phyloP scores from a whole-genome alignment of 2,113 vertebrate genomes.

The Motacilla tschutschensis region DNA sequence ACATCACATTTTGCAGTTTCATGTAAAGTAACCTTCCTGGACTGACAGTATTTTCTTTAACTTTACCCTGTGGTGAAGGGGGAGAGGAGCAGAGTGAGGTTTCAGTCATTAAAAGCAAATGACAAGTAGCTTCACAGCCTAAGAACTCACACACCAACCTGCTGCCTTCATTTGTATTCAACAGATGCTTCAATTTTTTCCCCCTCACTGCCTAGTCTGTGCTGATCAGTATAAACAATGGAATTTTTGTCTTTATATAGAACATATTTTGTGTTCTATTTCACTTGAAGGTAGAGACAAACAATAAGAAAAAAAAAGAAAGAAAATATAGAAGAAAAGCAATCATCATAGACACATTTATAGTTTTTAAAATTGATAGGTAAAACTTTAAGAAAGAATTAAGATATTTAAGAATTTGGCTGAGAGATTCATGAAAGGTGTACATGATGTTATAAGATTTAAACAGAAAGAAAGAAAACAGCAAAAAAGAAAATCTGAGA shows the following conservation, averaged over 20 bases:
- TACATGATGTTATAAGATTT: background rate
- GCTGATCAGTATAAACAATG: constrained; percentile 67
- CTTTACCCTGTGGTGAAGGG: background rate
- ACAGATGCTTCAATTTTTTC: constrained; percentile 34
- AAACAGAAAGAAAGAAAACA: background rate
- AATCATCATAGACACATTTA: background rate
- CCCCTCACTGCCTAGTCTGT: constrained; percentile 57
- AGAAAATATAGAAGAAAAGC: background rate
- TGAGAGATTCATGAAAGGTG: background rate
- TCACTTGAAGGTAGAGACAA: constrained; percentile 39
- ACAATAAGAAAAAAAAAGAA: background rate
- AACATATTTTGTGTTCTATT: constrained; percentile 52
- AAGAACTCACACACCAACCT: constrained; percentile 35
- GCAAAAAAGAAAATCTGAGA: background rate
- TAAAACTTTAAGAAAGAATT: constrained; percentile 14
- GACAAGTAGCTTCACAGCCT: constrained; percentile 31
- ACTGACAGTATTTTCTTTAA: background rate
- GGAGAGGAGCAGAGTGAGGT: background rate
- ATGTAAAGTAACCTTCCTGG: background rate
- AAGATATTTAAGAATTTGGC: background rate
- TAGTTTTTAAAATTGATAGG: background rate
- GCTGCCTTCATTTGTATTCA: constrained; percentile 72
- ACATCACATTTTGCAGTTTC: background rate
- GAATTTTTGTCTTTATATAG: constrained; percentile 67
- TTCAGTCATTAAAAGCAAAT: constrained; percentile 18